Conservation (phyloP, 2,113 vertebrate species). For the Polypterus senegalus region DNA sequence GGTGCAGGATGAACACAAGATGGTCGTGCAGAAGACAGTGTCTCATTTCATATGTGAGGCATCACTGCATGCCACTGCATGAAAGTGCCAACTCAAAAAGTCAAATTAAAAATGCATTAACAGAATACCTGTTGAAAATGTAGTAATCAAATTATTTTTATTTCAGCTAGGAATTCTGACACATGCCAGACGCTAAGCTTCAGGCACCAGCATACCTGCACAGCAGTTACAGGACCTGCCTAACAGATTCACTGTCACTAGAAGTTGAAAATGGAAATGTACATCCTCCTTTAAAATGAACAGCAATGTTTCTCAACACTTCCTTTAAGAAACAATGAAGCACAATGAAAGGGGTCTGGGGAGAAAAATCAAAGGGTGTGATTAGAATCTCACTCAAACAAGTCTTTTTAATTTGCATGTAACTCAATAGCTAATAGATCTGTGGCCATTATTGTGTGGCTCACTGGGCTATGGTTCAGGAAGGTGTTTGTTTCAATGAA, state of each 20-base stretch:
- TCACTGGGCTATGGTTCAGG: slow-evolving; percentile 40
- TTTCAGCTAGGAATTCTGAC: too few relatives aligned
- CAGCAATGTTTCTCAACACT: slow-evolving; percentile 45
- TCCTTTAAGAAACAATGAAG: slow-evolving; percentile 14
- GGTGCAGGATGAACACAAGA: too few relatives aligned
- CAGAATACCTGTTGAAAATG: too few relatives aligned
- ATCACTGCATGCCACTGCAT: too few relatives aligned
- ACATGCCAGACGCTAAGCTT: too few relatives aligned
- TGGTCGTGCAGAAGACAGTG: too few relatives aligned
- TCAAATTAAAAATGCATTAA: too few relatives aligned
- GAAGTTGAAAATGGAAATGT: neutral
- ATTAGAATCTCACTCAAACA: slow-evolving; percentile 43
- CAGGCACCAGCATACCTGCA: neutral
- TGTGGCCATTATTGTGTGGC: slow-evolving; percentile 37
- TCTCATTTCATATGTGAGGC: too few relatives aligned
- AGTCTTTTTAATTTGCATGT: slow-evolving; percentile 41
- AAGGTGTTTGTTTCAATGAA: slow-evolving; percentile 47
- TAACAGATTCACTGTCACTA: too few relatives aligned
- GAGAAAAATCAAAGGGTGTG: slow-evolving; percentile 10
- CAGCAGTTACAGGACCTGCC: neutral
- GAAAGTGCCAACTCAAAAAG: too few relatives aligned
- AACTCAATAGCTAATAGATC: slow-evolving; percentile 53
- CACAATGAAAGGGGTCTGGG: neutral
- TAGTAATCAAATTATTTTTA: too few relatives aligned
- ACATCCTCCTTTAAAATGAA: slow-evolving; percentile 44